These are phyloP conservation scores for Sapajus apella DNA, from an alignment of 2,113 vertebrate genomes.

Conservation along the genomic window DNA sequence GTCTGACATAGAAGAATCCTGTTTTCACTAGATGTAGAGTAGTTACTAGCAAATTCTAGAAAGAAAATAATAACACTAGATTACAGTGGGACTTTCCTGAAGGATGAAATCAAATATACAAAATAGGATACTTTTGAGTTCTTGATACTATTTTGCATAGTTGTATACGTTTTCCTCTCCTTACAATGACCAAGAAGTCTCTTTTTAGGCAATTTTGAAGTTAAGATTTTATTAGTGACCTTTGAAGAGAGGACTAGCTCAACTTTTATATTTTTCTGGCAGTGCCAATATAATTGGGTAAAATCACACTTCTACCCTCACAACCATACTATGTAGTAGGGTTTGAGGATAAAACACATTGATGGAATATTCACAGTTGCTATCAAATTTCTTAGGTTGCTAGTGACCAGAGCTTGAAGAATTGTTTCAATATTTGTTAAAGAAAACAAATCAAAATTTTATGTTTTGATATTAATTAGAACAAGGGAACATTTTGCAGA, in stretches of 20 bases:
- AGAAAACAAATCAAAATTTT: background rate
- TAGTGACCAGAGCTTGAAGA: background rate
- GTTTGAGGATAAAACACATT: background rate
- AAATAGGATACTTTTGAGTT: background rate
- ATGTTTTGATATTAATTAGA: background rate
- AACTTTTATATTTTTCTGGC: background rate
- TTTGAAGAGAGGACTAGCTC: background rate
- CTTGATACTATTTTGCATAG: background rate
- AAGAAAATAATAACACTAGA: background rate
- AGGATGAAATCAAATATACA: background rate
- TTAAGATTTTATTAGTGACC: background rate
- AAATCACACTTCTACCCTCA: background rate
- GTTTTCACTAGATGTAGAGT: background rate
- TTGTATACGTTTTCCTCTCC: background rate
- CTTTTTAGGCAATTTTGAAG: conserved; percentile 12
- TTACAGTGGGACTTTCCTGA: background rate
- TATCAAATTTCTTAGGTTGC: background rate
- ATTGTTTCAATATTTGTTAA: background rate
- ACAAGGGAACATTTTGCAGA: background rate
- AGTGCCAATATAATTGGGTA: background rate
- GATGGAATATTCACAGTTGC: background rate
- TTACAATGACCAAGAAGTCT: background rate
- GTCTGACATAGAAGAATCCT: background rate
- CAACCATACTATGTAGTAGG: background rate
- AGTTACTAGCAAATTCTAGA: conserved; percentile 24